These are phyloP conservation scores for Achatina immaculata DNA, from an alignment of 1,140 invertebrate genomes.

Conservation along the genomic window DNA sequence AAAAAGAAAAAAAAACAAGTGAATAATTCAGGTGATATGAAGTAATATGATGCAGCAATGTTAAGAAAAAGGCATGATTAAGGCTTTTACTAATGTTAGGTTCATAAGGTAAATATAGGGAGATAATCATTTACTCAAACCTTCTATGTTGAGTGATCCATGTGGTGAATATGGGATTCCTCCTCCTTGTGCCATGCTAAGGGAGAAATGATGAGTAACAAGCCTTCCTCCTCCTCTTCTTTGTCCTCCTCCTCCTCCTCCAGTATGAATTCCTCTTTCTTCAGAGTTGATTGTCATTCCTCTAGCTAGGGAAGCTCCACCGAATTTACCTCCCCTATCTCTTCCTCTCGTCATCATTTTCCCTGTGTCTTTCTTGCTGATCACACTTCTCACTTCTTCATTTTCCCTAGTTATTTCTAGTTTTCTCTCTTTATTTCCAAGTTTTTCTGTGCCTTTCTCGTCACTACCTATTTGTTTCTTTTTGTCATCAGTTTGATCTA, in stretches of 20 bases:
- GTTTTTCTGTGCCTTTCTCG: not conserved
- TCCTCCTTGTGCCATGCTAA: not conserved
- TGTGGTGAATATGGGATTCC: not conserved
- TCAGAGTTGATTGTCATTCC: not conserved
- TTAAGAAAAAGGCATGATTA: too few relatives aligned
- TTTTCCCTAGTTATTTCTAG: not conserved
- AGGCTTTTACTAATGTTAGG: too few relatives aligned
- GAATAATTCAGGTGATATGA: too few relatives aligned
- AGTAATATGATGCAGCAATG: too few relatives aligned
- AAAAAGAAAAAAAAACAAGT: too few relatives aligned
- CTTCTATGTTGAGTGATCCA: slow-evolving; percentile 15
- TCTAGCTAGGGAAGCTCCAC: not conserved
- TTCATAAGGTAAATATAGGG: too few relatives aligned
- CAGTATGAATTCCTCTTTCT: not conserved
- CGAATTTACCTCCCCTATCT: not conserved
- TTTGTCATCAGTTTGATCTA: too few relatives aligned
- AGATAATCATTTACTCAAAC: too few relatives aligned
- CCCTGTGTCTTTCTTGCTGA: not conserved
- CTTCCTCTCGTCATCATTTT: not conserved
- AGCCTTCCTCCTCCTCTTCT: not conserved
- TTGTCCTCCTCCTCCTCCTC: not conserved
- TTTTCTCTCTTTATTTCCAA: not conserved
- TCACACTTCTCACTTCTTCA: not conserved
- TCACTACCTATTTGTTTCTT: not conserved
- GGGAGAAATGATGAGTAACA: not conserved